phyloP scores from a whole-genome alignment of 2,888 invertebrate genomes.

The Mallateleia sp. region DNA sequence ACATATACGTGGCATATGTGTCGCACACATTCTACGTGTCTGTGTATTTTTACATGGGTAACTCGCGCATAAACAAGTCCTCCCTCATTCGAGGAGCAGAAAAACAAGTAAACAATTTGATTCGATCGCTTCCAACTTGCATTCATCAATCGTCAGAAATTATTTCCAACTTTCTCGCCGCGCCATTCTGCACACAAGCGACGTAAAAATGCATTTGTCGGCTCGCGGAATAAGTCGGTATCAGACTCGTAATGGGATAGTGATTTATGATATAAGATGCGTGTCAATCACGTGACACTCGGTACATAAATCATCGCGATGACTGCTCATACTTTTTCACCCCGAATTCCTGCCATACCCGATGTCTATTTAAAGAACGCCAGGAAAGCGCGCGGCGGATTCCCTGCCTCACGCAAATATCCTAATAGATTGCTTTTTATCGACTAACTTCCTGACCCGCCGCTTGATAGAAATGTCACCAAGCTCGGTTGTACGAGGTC shows the following conservation, averaged over 20 bases:
- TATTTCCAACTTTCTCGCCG: neutral
- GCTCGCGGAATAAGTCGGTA: neutral
- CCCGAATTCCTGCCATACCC: slow-evolving; percentile 7
- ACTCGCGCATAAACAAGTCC: neutral
- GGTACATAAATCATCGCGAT: slow-evolving; percentile 28
- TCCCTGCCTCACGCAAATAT: too few species aligned
- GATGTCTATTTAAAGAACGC: too few species aligned
- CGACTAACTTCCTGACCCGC: too few species aligned
- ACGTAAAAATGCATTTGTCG: neutral
- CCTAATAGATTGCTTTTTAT: too few species aligned
- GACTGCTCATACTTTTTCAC: slow-evolving; percentile 33
- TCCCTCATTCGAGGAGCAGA: neutral
- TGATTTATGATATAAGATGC: slow-evolving; percentile 36
- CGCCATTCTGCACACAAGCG: neutral
- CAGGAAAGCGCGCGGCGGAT: too few species aligned
- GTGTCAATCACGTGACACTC: slow-evolving; percentile 29
- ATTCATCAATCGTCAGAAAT: neutral
- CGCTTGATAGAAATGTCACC: too few species aligned
- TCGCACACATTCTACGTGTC: too few species aligned
- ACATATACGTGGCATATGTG: too few species aligned
- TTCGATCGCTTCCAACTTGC: neutral
- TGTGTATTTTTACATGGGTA: neutral
- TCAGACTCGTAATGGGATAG: slow-evolving; percentile 33
- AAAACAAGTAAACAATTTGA: neutral
- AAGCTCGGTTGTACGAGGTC: too few species aligned